Conservation (phyloP, 2,797 vertebrate species). For the Spheniscus humboldti region DNA sequence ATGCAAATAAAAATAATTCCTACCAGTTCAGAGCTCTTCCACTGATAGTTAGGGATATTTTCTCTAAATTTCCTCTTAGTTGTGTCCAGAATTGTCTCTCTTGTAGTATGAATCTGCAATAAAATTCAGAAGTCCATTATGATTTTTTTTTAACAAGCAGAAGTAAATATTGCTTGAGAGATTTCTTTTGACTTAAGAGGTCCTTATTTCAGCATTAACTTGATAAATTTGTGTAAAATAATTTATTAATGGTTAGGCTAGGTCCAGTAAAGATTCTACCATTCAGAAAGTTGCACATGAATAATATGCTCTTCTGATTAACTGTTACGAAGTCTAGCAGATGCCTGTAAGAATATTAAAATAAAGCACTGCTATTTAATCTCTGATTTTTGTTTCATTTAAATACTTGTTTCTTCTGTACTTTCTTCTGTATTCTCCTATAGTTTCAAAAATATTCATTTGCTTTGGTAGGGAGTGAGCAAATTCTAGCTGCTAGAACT, state of each 20-base stretch:
- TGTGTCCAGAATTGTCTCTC: neutral
- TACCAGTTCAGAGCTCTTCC: conserved; percentile 6
- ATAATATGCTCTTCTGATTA: neutral
- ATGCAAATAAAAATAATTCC: neutral
- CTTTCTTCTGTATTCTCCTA: neutral
- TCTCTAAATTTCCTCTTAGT: neutral
- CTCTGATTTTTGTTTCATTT: neutral
- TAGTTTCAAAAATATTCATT: neutral
- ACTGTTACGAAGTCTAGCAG: neutral
- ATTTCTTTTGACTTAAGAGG: neutral
- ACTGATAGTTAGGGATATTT: neutral
- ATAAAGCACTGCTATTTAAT: neutral
- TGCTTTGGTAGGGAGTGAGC: neutral
- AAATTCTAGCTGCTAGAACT: neutral
- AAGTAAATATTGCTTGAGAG: neutral
- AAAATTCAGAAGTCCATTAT: neutral
- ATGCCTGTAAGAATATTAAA: neutral
- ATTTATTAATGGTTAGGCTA: neutral
- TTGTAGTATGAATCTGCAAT: neutral
- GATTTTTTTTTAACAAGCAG: neutral
- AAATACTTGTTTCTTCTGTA: neutral
- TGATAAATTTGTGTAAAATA: neutral
- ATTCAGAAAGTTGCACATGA: neutral
- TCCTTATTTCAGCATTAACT: neutral
- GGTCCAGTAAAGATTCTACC: neutral